Evolutionary conservation across 23 tunicate genomes (phyloP).

Genomic region (Ciona savignyi): DNA sequence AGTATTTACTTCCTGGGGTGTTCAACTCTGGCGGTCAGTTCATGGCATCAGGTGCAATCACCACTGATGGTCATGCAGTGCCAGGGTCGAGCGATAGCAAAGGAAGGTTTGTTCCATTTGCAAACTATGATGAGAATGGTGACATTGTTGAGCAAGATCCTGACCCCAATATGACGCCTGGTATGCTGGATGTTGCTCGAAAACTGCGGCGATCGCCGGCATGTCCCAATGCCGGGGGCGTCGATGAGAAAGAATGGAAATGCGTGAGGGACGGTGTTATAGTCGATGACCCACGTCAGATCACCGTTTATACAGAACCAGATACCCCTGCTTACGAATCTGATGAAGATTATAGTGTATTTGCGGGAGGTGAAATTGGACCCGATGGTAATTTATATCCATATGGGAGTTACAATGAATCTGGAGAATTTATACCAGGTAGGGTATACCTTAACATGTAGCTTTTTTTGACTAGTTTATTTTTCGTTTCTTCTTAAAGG

Average conservation of each 20-base stretch:
- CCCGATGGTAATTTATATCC: conserved; percentile 24
- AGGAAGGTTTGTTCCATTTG: conserved; percentile 19
- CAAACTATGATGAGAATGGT: conserved; percentile 11
- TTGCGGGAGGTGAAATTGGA: conserved; percentile 37
- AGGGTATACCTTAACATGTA: background rate
- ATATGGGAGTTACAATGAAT: conserved; percentile 15
- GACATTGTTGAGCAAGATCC: background rate
- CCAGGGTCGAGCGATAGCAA: conserved; percentile 23
- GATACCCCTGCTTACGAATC: background rate
- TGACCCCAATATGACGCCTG: background rate
- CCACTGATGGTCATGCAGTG: conserved; percentile 29
- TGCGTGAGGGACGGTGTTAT: conserved; percentile 19
- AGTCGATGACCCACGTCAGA: conserved; percentile 8
- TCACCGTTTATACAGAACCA: conserved; percentile 14
- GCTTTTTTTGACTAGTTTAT: too few species aligned
- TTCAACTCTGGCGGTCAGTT: conserved; percentile 20
- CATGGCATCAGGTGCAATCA: conserved; percentile 19
- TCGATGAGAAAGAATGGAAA: conserved; percentile 17
- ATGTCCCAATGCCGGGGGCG: background rate
- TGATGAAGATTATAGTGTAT: conserved; percentile 13
- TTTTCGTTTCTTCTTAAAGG: too few species aligned
- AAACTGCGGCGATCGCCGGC: background rate
- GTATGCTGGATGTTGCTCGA: background rate
- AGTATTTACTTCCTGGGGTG: conserved; percentile 33
- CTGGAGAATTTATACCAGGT: conserved; percentile 28